Base-by-base conservation (phyloP, 23 tunicate genomes). In the Halocynthia roretzi region DNA sequence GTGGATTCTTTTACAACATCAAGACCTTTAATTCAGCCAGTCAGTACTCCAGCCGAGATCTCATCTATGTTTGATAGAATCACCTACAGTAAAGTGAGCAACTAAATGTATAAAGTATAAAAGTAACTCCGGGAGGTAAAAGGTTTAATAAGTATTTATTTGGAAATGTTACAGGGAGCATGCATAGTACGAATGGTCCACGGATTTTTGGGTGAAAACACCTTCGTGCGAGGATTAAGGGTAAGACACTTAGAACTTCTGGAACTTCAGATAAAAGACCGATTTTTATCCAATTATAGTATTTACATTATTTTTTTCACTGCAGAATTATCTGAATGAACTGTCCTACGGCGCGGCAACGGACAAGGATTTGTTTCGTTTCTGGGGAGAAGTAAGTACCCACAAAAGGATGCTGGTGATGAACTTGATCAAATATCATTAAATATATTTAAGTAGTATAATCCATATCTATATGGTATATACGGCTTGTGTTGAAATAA, bases 381-480 rank as follows among this genome's bases (percentile, higher is more conserved):
- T 72, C 68, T 90, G 86, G 90, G 83, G 70, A 15, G 80, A 90
- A 44, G 97, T 90, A 85, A 85, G 85, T 10, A 31, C 44, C 44
- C 44, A 4, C 44, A n/a, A n/a, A n/a, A n/a, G n/a, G n/a, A n/a
- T n/a, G n/a, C n/a, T n/a, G n/a, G n/a, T n/a, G n/a, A n/a, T n/a
- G n/a, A n/a, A n/a, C n/a, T n/a, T n/a, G 44, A 31, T 31, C 44
- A 31, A 31, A 31, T 31, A 0, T 4, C 44, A 31, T n/a, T n/a
- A n/a, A n/a, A n/a, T n/a, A n/a, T 31, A 31, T 31, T 31, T 31
- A 31, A 31, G 44, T 31, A 31, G 44, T 0, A 31, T 31, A 31
- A 31, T 31, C 44, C 44, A 31, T 31, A 31, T 31, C 44, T 31
- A 31, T 31, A 31, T 31, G 4, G 4, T 31, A 31, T 31, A 31